A percentile compares a stretch with the other conserved stretches of the same genome.
phyloP scores from a whole-genome alignment of 1,140 invertebrate genomes.

The Oscheius sp. region DNA sequence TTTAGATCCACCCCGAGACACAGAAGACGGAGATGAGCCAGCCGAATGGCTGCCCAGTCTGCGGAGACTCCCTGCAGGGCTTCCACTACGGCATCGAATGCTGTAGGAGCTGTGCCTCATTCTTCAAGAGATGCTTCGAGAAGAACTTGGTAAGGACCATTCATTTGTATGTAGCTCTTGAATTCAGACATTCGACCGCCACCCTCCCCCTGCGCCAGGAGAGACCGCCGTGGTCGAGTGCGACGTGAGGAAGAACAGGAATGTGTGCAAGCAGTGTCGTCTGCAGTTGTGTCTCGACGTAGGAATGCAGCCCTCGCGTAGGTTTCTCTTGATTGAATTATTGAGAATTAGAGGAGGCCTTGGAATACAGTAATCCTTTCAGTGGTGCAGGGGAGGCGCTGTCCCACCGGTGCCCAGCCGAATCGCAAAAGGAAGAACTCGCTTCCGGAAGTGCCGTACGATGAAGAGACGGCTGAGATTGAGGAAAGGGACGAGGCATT shows the following conservation, averaged over 20 bases:
- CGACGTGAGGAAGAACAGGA: neutral
- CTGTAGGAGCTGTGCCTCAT: conserved; percentile 39
- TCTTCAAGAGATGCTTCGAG: conserved; percentile 35
- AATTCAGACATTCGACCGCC: neutral
- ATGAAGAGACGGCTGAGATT: too few species aligned
- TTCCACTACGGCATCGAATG: conserved; percentile 39
- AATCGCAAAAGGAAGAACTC: conserved; percentile 18
- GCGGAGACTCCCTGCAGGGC: conserved; percentile 29
- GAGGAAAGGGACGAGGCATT: conserved; percentile 8
- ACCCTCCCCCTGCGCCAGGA: neutral
- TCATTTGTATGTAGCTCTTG: neutral
- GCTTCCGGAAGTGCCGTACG: too few species aligned
- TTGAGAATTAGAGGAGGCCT: too few species aligned
- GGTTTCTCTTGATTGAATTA: too few species aligned
- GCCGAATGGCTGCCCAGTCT: conserved; percentile 29
- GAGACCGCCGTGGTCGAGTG: neutral
- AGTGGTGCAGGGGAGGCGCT: conserved; percentile 41
- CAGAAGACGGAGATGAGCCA: too few species aligned
- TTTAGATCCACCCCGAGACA: too few species aligned
- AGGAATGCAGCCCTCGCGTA: neutral
- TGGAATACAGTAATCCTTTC: conserved; percentile 18
- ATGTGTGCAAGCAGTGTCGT: neutral
- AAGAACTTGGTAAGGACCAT: neutral
- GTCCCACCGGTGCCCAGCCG: conserved; percentile 42
- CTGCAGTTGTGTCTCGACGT: neutral